A percentile compares a stretch with the other conserved stretches of the same genome.
phyloP scores from a whole-genome alignment of 2,113 vertebrate species.

The Lota lota region DNA sequence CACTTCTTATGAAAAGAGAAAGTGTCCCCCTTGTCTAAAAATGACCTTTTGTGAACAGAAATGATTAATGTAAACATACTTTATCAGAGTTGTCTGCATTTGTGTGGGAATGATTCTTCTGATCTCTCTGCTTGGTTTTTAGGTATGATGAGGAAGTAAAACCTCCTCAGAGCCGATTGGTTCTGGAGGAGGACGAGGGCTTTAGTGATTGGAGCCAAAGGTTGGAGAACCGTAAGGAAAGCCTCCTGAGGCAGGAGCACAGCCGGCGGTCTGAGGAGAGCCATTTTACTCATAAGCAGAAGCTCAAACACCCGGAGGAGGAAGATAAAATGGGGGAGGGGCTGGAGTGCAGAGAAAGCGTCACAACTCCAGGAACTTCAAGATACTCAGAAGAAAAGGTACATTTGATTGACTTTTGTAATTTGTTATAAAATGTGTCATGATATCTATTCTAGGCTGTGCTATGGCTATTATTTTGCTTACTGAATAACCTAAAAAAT shows the following conservation, averaged over 20 bases:
- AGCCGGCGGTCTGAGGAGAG: constrained; percentile 8
- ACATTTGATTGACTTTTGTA: background rate
- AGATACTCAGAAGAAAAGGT: background rate
- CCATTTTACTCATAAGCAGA: background rate
- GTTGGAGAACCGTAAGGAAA: constrained; percentile 69
- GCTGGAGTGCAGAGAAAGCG: background rate
- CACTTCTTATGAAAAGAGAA: no score
- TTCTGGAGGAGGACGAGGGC: constrained; percentile 87
- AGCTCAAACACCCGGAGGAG: constrained; percentile 16
- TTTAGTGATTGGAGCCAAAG: constrained; percentile 90
- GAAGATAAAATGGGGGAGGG: constrained; percentile 27
- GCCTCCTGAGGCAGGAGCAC: constrained; percentile 41
- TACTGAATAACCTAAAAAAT: no score
- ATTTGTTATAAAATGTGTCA: background rate
- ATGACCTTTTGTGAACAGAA: no score
- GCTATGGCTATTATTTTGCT: no score
- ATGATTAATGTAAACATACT: no score
- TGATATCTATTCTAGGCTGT: no score
- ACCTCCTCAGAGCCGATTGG: constrained; percentile 49
- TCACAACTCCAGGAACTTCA: background rate
- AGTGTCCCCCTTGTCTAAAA: no score
- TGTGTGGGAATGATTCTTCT: no score
- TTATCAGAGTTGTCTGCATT: no score
- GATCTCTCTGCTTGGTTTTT: background rate
- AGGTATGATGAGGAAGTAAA: background rate